Evolutionary conservation across 2,797 vertebrate species (phyloP).

Genomic region (Xenentodon cancila): DNA sequence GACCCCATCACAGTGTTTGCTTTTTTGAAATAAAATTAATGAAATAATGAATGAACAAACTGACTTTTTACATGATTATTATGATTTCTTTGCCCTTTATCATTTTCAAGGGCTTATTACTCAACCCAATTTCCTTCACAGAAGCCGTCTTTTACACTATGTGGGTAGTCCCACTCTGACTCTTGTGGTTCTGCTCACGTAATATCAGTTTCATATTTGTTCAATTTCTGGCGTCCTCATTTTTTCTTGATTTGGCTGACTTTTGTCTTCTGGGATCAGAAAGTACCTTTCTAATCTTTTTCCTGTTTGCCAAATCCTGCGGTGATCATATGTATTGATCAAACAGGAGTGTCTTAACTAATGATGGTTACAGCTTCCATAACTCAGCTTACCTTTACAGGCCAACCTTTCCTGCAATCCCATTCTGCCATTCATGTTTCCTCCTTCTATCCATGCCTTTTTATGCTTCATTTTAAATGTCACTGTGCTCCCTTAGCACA

Average conservation of each 20-base stretch:
- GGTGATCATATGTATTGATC: conserved; percentile 47
- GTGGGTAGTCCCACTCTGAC: not conserved
- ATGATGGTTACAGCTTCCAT: conserved; percentile 49
- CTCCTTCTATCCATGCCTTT: conserved; percentile 25
- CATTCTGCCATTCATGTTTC: conserved; percentile 35
- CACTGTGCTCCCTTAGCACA: conserved; percentile 29
- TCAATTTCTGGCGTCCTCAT: conserved; percentile 14
- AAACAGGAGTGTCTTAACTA: conserved; percentile 39
- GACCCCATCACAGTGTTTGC: too few relatives aligned
- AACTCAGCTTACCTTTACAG: conserved; percentile 25
- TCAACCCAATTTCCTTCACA: not conserved
- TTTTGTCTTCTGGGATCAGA: conserved; percentile 4
- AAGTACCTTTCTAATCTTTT: not conserved
- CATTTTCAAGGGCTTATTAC: conserved; percentile 22
- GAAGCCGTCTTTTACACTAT: too few relatives aligned
- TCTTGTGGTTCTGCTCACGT: conserved; percentile 13
- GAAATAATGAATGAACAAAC: too few relatives aligned
- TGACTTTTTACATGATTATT: too few relatives aligned
- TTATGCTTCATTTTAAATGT: conserved; percentile 43
- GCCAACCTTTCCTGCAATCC: conserved; percentile 36
- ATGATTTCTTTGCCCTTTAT: not conserved
- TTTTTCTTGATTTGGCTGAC: conserved; percentile 2
- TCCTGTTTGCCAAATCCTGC: conserved; percentile 12
- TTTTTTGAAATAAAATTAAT: too few relatives aligned
- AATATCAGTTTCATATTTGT: conserved; percentile 19